Evolutionary conservation across 2,888 invertebrate species (phyloP).

Genomic region (Sinodicranocentrus sp.): DNA sequence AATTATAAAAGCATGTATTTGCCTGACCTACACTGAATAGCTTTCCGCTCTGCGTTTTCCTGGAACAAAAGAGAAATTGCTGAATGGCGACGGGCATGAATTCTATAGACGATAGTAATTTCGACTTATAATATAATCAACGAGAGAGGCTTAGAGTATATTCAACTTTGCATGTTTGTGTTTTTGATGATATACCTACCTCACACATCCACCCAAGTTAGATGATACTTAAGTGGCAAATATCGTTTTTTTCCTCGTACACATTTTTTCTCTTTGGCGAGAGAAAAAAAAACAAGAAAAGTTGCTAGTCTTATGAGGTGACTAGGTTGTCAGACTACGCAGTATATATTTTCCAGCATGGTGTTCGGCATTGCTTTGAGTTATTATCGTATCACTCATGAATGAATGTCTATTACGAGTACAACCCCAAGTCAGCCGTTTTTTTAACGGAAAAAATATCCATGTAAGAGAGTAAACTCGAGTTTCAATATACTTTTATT

Average conservation of each 20-base stretch:
- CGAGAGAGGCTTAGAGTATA: neutral
- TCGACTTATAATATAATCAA: constrained; percentile 6
- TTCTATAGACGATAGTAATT: constrained; percentile 16
- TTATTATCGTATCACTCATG: constrained; percentile 54
- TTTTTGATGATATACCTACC: constrained; percentile 39
- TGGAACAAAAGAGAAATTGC: neutral
- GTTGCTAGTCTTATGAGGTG: too few species aligned
- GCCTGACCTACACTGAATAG: too few species aligned
- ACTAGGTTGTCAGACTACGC: too few species aligned
- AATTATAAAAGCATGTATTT: too few species aligned
- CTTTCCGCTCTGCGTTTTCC: neutral
- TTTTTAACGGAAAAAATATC: too few species aligned
- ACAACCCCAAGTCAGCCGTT: constrained; percentile 1
- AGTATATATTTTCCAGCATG: too few species aligned
- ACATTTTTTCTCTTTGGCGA: too few species aligned
- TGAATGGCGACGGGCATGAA: neutral
- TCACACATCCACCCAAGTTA: neutral
- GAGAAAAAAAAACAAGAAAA: too few species aligned
- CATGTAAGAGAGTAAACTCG: neutral
- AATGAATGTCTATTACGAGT: constrained; percentile 31
- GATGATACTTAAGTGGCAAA: constrained; percentile 25
- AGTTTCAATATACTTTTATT: constrained; percentile 40
- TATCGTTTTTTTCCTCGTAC: constrained; percentile 5
- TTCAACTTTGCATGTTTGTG: constrained; percentile 42
- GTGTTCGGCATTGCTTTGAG: constrained; percentile 51